A percentile compares a stretch with the other conserved stretches of the same genome.
phyloP scores from a whole-genome alignment of 2,888 invertebrate genomes.

The Epinotia ramella region DNA sequence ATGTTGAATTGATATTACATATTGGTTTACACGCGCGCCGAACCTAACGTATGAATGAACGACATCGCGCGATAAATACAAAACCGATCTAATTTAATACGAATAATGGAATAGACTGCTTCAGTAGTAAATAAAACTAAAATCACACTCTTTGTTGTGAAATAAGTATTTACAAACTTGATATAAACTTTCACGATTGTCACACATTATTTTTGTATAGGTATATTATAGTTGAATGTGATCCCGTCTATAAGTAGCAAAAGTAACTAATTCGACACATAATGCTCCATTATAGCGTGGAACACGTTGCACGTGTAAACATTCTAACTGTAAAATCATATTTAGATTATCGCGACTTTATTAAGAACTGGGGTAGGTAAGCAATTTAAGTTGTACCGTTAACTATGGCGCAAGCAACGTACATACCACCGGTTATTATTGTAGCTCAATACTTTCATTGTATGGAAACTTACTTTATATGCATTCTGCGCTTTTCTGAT shows the following conservation, averaged over 20 bases:
- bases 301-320: background rate
- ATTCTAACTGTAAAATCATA: background rate
- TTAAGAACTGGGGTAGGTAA: constrained; percentile 9
- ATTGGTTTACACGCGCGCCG: too few species aligned
- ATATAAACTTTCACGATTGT: too few species aligned
- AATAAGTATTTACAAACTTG: background rate
- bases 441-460: background rate
- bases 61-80: too few species aligned
- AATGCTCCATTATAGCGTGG: background rate
- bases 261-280: background rate
- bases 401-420: background rate
- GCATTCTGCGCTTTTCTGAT: background rate
- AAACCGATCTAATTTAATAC: background rate
- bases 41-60: too few species aligned
- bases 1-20: too few species aligned
- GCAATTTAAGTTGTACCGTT: constrained; percentile 16
- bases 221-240: too few species aligned
- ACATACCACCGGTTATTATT: background rate
- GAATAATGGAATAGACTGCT: background rate
- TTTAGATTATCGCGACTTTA: constrained; percentile 6
- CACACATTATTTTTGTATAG: too few species aligned
- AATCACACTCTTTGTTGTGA: too few species aligned
- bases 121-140: too few species aligned
- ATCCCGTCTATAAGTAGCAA: background rate
- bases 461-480: background rate